Evolutionary conservation across 2,797 vertebrate genomes (phyloP).

Genomic region (Caiman crocodilus): DNA sequence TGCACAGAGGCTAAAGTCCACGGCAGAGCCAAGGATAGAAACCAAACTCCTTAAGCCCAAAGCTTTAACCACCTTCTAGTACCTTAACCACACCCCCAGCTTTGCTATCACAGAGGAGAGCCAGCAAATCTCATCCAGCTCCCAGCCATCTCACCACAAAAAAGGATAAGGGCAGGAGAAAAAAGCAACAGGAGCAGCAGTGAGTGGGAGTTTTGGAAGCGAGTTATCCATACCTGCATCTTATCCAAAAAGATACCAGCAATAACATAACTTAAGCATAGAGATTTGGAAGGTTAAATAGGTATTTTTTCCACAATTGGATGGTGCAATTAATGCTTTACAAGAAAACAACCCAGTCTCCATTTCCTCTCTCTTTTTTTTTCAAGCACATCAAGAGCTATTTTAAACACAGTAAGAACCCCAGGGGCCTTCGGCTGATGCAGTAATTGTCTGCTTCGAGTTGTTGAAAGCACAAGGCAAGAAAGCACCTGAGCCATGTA

Average conservation of each 20-base stretch:
- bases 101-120: neutral
- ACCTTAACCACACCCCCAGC: neutral
- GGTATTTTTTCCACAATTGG: neutral
- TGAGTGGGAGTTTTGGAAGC: neutral
- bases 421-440: constrained; percentile 33
- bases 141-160: too few relatives aligned
- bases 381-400: constrained; percentile 19
- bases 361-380: neutral
- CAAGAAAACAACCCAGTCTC: neutral
- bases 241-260: neutral
- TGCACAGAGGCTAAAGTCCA: too few relatives aligned
- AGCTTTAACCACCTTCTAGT: neutral
- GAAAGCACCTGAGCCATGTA: constrained; percentile 71
- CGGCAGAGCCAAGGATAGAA: neutral
- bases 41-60: neutral
- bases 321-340: constrained; percentile 15
- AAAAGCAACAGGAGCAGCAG: neutral
- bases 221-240: neutral
- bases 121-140: neutral
- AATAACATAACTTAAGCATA: neutral
- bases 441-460: constrained; percentile 70
- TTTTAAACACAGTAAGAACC: constrained; percentile 5
- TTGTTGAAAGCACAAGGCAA: constrained; percentile 45
- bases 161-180: neutral
- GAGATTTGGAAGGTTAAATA: neutral